Evolutionary conservation across 2,797 vertebrate species (phyloP), one percentile per base, ranked within the genome.

Genomic region (Acanthurus tractus): DNA sequence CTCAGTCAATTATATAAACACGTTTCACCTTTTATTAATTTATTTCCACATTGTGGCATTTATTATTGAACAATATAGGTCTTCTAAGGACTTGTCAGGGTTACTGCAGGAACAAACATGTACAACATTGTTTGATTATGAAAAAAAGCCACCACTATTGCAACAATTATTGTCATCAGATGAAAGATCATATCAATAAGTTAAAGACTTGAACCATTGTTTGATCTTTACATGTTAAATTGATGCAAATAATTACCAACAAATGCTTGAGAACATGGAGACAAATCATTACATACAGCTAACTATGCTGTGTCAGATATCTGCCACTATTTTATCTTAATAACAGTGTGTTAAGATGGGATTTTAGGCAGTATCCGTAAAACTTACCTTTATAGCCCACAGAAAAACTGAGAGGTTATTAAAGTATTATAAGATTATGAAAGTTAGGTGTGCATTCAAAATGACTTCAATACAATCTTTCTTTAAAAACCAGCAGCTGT

Each of bases 21-120:
- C 15, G 56, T 44, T 70, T 55, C 48, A 69, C 44, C 11, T 61
- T 18, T 10, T 36, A 11, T 44, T 74, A 38, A 22, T 64, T 29
- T 8, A 18, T 57, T 65, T 53, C 3, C 13, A 46, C 8, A 53
- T 50, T 45, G 55, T n/a, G 69, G 23, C 14, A 48, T 61, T 62
- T n/a, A 61, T 34, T 17, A 13, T 14, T 25, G 8, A 12, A 45
- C 0, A 40, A 4, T 38, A 61, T 66, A 7, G 29, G 34, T 20
- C n/a, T 10, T 77, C 2, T 34, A 4, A 29, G 3, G 17, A 38
- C n/a, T 38, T 29, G 22, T 69, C 62, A 70, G 17, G 57, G 53
- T 50, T 58, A 65, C n/a, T 12, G 20, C 8, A 49, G 46, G 55
- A 38, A 59, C 56, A 46, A 2, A 18, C 0, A 17, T 45, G 11